Evolutionary conservation across 2,797 vertebrate species (phyloP).

Genomic region (Helostoma temminkii): DNA sequence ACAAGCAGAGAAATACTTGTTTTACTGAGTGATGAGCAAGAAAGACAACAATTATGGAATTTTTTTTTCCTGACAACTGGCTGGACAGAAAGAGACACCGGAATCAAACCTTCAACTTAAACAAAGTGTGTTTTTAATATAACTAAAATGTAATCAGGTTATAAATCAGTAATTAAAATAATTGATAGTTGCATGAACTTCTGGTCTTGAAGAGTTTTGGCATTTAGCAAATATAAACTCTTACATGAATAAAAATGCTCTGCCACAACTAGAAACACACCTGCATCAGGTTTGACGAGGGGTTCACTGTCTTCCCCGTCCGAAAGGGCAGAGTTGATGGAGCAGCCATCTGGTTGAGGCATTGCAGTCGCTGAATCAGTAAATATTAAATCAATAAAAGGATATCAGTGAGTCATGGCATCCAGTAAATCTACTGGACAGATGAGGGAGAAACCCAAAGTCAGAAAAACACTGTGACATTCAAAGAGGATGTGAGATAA

Average conservation of each 20-base stretch:
- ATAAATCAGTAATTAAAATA: not conserved
- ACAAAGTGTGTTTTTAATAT: no score
- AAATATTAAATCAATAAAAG: not conserved
- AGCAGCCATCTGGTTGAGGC: constrained; percentile 62
- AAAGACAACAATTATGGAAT: no score
- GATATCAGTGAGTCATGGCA: constrained; percentile 58
- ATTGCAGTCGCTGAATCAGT: constrained; percentile 56
- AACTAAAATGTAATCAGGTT: no score
- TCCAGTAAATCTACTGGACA: constrained; percentile 20
- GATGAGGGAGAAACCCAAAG: not conserved
- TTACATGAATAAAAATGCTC: not conserved
- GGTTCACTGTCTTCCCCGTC: constrained; percentile 72
- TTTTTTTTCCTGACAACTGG: no score
- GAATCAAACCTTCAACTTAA: no score
- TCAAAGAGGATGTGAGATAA: constrained; percentile 4
- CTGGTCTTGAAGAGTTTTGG: not conserved
- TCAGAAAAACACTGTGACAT: not conserved
- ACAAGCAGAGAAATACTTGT: no score
- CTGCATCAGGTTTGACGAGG: constrained; percentile 64
- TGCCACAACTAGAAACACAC: constrained; percentile 45
- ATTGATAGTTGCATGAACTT: not conserved
- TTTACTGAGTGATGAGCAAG: no score
- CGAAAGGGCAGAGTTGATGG: constrained; percentile 65
- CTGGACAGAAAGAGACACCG: no score
- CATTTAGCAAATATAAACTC: not conserved